Evolutionary conservation across 1,140 invertebrate genomes (phyloP).

Genomic region (Drosophila takahashii): DNA sequence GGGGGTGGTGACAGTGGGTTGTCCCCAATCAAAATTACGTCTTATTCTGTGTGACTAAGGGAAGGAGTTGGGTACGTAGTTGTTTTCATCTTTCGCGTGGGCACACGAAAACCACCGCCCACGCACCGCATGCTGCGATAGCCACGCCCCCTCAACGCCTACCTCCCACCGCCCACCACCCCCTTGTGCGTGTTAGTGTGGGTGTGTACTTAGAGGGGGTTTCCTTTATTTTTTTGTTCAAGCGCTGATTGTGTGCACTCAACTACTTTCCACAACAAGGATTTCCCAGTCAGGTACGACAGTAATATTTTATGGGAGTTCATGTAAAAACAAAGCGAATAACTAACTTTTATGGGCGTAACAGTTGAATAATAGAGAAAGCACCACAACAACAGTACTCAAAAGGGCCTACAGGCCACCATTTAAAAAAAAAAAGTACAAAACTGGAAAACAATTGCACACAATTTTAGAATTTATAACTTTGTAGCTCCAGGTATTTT

Average conservation of each 20-base stretch:
- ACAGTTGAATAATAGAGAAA: slow-evolving; percentile 1
- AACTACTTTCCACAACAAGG: slow-evolving; percentile 38
- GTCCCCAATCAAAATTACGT: slow-evolving; percentile 21
- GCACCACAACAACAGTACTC: slow-evolving; percentile 1
- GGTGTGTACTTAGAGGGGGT: not conserved
- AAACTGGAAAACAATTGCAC: not conserved
- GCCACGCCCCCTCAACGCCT: slow-evolving; percentile 7
- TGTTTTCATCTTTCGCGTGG: slow-evolving; percentile 9
- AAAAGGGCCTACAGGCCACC: not conserved
- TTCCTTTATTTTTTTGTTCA: not conserved
- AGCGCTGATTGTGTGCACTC: slow-evolving; percentile 34
- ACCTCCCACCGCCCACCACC: not conserved
- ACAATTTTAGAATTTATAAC: not conserved
- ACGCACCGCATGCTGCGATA: slow-evolving; percentile 9
- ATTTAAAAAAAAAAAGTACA: not conserved
- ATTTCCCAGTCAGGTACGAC: slow-evolving; percentile 39
- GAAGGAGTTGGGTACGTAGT: not conserved
- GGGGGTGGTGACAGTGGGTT: slow-evolving; percentile 6
- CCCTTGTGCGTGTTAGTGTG: not conserved
- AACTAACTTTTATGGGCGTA: slow-evolving; percentile 8
- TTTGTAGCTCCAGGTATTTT: no score
- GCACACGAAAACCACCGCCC: slow-evolving; percentile 6
- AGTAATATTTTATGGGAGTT: slow-evolving; percentile 16
- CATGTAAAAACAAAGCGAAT: slow-evolving; percentile 20
- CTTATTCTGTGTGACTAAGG: slow-evolving; percentile 4